phyloP scores from a whole-genome alignment of 1,140 invertebrate genomes.

The Zaprionus capensis region DNA sequence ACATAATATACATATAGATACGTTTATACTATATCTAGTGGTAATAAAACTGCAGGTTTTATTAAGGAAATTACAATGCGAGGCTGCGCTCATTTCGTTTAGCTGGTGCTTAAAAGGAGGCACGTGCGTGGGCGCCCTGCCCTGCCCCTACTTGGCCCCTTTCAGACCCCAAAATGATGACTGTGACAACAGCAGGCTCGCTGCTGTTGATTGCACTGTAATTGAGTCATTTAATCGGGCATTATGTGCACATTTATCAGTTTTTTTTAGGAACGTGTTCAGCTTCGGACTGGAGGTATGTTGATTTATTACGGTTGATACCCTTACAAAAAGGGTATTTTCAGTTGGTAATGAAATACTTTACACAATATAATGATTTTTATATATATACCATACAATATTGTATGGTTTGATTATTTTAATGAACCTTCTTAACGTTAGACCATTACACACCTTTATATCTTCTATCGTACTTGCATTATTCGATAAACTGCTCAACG shows the following conservation, averaged over 20 bases:
- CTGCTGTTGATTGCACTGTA: conserved; percentile 14
- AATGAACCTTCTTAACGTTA: no score
- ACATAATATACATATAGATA: conserved; percentile 10
- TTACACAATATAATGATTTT: neutral
- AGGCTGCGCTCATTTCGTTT: conserved; percentile 39
- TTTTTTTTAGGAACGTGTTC: conserved; percentile 25
- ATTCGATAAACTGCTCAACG: neutral
- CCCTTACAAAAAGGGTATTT: neutral
- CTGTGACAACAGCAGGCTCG: neutral
- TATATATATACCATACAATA: no score
- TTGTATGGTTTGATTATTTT: no score
- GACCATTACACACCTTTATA: no score
- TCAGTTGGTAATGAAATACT: neutral
- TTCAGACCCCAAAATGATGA: neutral
- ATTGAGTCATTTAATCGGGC: conserved; percentile 23
- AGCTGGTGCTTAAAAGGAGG: conserved; percentile 10
- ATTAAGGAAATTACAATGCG: conserved; percentile 61
- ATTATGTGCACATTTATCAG: conserved; percentile 12
- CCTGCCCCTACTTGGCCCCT: neutral
- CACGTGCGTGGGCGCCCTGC: conserved; percentile 28
- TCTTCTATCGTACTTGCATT: no score
- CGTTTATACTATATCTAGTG: conserved; percentile 10
- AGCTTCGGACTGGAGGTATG: conserved; percentile 1
- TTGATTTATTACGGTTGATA: conserved; percentile 7
- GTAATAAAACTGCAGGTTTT: conserved; percentile 47